A percentile compares a stretch with the other conserved stretches of the same genome.
Evolutionary conservation across 2,888 invertebrate species (phyloP).

Genomic region (Drosophila peninsularis): DNA sequence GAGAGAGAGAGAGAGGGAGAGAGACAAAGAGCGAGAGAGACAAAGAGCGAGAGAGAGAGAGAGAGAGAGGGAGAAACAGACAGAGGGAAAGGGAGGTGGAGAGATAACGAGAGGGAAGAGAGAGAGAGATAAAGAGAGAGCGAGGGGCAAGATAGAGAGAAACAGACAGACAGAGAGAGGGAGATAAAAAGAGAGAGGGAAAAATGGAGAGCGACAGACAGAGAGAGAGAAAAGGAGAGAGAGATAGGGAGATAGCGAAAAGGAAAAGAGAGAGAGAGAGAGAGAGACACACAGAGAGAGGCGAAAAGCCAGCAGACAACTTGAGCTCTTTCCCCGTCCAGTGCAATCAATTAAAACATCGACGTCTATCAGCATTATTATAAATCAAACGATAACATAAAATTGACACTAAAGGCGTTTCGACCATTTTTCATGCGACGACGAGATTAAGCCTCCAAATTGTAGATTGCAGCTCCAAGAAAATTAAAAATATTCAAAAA

Average conservation of each 20-base stretch:
- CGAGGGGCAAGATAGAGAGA: no score
- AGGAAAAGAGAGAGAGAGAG: no score
- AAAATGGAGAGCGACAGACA: no score
- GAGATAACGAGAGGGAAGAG: no score
- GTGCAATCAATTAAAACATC: slow-evolving; percentile 73
- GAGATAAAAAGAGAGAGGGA: no score
- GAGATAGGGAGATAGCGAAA: neutral
- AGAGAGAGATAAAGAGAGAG: no score
- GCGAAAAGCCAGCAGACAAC: neutral
- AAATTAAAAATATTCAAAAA: slow-evolving; percentile 20
- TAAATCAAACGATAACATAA: slow-evolving; percentile 80
- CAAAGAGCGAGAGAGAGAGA: neutral
- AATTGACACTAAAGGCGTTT: slow-evolving; percentile 80
- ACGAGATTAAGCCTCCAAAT: slow-evolving; percentile 64
- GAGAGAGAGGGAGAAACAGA: no score
- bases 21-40: neutral
- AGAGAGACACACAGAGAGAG: no score
- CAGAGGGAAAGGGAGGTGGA: no score
- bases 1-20: no score
- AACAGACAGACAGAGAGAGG: no score
- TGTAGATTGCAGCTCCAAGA: slow-evolving; percentile 45
- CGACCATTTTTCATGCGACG: slow-evolving; percentile 74
- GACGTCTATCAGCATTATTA: slow-evolving; percentile 80
- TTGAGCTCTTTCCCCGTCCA: slow-evolving; percentile 10
- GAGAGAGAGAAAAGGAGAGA: neutral